Evolutionary conservation across 2,797 vertebrate genomes (phyloP).

Genomic region (Basileuterus tristriatus): DNA sequence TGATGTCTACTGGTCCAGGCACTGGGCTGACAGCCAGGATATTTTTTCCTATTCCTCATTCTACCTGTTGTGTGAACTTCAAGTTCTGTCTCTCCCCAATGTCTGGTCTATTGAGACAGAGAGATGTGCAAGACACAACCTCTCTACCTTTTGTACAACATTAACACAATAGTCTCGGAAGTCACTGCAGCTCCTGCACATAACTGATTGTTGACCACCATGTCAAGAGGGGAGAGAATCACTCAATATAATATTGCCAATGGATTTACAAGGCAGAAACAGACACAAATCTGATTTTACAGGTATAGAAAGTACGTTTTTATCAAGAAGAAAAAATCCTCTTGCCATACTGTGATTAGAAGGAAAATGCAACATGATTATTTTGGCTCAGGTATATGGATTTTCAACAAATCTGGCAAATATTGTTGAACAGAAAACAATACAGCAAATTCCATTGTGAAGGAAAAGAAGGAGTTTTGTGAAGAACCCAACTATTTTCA

Average conservation of each 20-base stretch:
- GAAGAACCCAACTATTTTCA: background rate
- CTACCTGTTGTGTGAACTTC: background rate
- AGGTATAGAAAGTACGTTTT: background rate
- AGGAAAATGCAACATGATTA: background rate
- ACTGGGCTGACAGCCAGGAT: background rate
- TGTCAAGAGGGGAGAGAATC: background rate
- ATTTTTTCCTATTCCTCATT: background rate
- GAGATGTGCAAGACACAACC: background rate
- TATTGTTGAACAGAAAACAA: background rate
- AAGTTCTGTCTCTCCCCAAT: background rate
- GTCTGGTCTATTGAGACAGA: background rate
- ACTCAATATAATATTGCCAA: background rate
- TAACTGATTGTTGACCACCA: background rate
- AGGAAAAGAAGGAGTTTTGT: background rate
- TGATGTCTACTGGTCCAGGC: background rate
- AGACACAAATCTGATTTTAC: background rate
- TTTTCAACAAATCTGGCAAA: background rate
- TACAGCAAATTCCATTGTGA: background rate
- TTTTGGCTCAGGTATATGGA: background rate
- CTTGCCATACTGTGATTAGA: background rate
- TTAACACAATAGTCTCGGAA: background rate
- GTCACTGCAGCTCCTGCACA: background rate
- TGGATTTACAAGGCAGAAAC: background rate
- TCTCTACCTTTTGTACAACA: background rate
- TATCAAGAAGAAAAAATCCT: background rate